Conservation (phyloP, 2,113 vertebrate genomes). For the Athene noctua region DNA sequence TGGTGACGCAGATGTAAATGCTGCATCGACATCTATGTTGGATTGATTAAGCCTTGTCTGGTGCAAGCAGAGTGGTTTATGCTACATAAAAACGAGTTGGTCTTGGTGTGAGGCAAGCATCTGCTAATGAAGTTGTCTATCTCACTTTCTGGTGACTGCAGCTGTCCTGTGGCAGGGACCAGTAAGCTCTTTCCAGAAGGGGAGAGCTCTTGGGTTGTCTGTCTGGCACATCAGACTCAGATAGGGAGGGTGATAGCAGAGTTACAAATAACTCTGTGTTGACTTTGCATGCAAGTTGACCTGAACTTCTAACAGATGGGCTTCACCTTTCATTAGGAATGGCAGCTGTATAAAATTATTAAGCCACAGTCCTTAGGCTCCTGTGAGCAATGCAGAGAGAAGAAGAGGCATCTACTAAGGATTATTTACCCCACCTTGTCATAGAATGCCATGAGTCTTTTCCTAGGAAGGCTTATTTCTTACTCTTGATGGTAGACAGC, state of each 20-base stretch:
- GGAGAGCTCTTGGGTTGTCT: not conserved
- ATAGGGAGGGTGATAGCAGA: not conserved
- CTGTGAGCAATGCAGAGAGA: not conserved
- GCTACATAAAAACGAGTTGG: not conserved
- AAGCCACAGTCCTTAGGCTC: not conserved
- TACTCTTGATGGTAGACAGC: not conserved
- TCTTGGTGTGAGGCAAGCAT: not conserved
- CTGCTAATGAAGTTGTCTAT: not conserved
- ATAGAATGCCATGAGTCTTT: not conserved
- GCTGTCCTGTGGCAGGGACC: not conserved
- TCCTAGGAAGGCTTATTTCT: not conserved
- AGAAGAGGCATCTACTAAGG: not conserved
- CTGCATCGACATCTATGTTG: not conserved
- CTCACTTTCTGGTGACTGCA: not conserved
- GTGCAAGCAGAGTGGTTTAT: not conserved
- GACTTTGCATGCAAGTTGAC: not conserved
- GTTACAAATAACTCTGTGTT: not conserved
- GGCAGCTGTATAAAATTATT: not conserved
- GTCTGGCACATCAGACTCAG: not conserved
- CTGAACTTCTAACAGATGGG: not conserved
- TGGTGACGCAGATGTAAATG: not conserved
- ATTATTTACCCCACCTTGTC: not conserved
- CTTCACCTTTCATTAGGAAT: not conserved
- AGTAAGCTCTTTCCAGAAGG: not conserved
- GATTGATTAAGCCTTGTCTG: not conserved